These are phyloP conservation scores for Zelostemma sp. DNA, from an alignment of 1,140 invertebrate genomes.

Conservation along the genomic window DNA sequence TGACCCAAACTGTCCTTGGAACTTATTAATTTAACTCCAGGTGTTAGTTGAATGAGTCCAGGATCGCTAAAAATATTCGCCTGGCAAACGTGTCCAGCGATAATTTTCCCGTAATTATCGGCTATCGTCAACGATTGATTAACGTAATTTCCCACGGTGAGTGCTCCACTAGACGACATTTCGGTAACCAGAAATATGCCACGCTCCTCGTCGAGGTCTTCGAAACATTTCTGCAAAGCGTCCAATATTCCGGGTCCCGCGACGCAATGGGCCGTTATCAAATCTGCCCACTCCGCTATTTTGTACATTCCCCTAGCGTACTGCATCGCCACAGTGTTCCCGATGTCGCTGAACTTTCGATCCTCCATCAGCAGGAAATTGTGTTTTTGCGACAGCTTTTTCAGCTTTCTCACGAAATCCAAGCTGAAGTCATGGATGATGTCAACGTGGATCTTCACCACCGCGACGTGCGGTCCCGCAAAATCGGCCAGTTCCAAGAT, in stretches of 20 bases:
- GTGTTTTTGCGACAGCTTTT: slow-evolving; percentile 78
- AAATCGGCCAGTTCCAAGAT: slow-evolving; percentile 83
- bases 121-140: slow-evolving; percentile 78
- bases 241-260: slow-evolving; percentile 85
- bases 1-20: slow-evolving; percentile 74
- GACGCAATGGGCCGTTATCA: slow-evolving; percentile 89
- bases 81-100: slow-evolving; percentile 92
- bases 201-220: slow-evolving; percentile 54
- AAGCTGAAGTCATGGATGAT: slow-evolving; percentile 84
- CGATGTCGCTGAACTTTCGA: slow-evolving; percentile 96
- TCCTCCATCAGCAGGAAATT: slow-evolving; percentile 98
- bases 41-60: slow-evolving; percentile 91
- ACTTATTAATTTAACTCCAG: slow-evolving; percentile 82
- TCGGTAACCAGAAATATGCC: slow-evolving; percentile 86
- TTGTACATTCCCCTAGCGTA: slow-evolving; percentile 81
- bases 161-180: slow-evolving; percentile 85
- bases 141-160: slow-evolving; percentile 82
- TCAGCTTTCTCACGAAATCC: slow-evolving; percentile 76
- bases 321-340: slow-evolving; percentile 88
- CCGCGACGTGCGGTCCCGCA: slow-evolving; percentile 86
- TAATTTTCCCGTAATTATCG: slow-evolving; percentile 76
- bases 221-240: slow-evolving; percentile 74
- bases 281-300: slow-evolving; percentile 88
- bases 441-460: slow-evolving; percentile 93
- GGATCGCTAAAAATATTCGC: slow-evolving; percentile 76